Evolutionary conservation across 1,140 invertebrate species (phyloP).

Genomic region (Dreissena polymorpha): DNA sequence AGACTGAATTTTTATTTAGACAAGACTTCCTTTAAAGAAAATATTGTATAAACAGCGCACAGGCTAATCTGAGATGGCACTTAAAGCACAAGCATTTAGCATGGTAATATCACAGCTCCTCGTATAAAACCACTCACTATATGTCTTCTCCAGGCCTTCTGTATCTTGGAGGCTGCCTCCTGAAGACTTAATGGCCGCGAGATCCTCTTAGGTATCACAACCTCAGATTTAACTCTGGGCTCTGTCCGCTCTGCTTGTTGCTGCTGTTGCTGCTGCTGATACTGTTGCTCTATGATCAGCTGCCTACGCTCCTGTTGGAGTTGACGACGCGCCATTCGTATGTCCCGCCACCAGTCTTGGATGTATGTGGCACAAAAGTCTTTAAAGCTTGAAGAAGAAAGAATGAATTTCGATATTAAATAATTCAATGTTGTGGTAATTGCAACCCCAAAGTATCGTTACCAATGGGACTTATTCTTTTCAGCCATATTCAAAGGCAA

Average conservation of each 20-base stretch:
- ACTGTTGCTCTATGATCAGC: not conserved
- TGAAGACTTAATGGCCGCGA: conserved; percentile 49
- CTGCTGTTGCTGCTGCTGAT: conserved; percentile 11
- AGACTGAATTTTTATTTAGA: too few species aligned
- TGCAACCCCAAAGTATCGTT: not conserved
- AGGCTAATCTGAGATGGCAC: too few species aligned
- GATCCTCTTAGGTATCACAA: conserved; percentile 45
- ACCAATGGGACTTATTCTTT: not conserved
- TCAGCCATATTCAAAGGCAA: too few species aligned
- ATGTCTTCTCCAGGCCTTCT: conserved; percentile 75
- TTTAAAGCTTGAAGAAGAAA: conserved; percentile 57
- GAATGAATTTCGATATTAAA: too few species aligned
- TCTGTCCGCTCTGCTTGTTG: conserved; percentile 6
- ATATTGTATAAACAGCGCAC: too few species aligned
- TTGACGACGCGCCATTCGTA: not conserved
- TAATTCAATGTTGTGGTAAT: not conserved
- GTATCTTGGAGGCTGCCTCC: conserved; percentile 73
- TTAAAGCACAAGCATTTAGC: too few species aligned
- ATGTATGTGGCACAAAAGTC: conserved; percentile 64
- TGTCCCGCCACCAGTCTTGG: conserved; percentile 63
- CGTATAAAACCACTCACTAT: conserved; percentile 65
- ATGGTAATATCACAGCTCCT: too few species aligned
- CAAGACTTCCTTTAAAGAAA: too few species aligned
- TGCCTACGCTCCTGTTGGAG: not conserved
- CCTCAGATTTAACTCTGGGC: not conserved